phyloP scores from a whole-genome alignment of 2,888 invertebrate species.

The Nowickia ferox region DNA sequence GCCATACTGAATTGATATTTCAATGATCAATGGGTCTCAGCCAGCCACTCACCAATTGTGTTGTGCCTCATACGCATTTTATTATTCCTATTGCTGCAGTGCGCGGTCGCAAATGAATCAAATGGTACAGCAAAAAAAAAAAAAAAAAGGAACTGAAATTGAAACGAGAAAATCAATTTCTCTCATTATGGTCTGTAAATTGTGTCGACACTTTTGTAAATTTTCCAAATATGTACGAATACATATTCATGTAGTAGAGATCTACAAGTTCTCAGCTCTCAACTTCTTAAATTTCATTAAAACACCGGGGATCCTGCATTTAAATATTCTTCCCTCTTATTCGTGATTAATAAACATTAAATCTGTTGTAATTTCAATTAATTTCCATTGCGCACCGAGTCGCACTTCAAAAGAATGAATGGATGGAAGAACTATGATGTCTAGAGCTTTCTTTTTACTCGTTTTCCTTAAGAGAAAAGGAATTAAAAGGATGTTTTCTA shows the following conservation, averaged over 20 bases:
- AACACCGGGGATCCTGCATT: slow-evolving; percentile 48
- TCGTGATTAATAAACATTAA: slow-evolving; percentile 74
- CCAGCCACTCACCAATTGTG: slow-evolving; percentile 42
- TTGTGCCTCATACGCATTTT: slow-evolving; percentile 34
- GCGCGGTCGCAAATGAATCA: background rate
- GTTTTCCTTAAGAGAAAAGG: background rate
- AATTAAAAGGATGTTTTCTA: slow-evolving; percentile 40
- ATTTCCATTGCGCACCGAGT: slow-evolving; percentile 69
- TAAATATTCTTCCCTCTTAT: slow-evolving; percentile 48
- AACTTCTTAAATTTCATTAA: slow-evolving; percentile 68
- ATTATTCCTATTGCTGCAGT: background rate
- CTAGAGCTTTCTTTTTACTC: slow-evolving; percentile 11
- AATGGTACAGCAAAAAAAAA: background rate
- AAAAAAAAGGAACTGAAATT: background rate
- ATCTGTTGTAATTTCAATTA: slow-evolving; percentile 75
- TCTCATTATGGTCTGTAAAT: slow-evolving; percentile 43
- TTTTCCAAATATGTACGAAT: slow-evolving; percentile 1
- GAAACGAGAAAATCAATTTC: slow-evolving; percentile 5
- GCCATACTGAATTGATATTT: slow-evolving; percentile 55
- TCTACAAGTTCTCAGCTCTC: slow-evolving; percentile 38
- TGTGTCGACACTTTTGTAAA: slow-evolving; percentile 47
- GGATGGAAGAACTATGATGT: slow-evolving; percentile 12
- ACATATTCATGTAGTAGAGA: background rate
- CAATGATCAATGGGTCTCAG: slow-evolving; percentile 63
- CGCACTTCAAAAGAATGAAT: slow-evolving; percentile 58